Evolutionary conservation across 2,797 vertebrate species (phyloP).

Genomic region (Streptopelia turtur): DNA sequence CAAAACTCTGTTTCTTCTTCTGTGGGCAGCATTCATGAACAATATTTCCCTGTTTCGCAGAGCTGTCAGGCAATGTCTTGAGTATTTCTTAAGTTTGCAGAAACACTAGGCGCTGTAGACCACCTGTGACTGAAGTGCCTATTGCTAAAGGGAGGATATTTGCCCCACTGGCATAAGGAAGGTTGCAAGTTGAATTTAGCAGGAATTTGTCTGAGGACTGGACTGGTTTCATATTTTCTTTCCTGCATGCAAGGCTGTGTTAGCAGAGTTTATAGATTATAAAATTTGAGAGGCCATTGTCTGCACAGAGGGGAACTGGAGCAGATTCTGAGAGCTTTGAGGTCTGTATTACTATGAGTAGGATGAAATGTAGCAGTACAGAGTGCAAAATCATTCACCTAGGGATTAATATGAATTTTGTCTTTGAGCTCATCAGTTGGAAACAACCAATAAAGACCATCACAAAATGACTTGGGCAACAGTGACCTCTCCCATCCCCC

Average conservation of each 20-base stretch:
- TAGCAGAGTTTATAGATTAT: not conserved
- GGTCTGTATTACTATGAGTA: not conserved
- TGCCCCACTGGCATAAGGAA: not conserved
- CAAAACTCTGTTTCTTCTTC: not conserved
- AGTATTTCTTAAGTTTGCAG: not conserved
- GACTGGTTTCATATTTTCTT: not conserved
- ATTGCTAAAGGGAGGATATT: not conserved
- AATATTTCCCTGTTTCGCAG: not conserved
- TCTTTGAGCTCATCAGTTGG: not conserved
- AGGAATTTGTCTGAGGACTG: not conserved
- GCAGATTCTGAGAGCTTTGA: not conserved
- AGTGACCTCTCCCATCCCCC: not conserved
- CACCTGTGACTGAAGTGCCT: not conserved
- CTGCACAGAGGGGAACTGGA: not conserved
- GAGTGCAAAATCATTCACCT: not conserved
- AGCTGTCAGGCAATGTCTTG: not conserved
- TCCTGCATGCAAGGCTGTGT: not conserved
- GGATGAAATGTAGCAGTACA: not conserved
- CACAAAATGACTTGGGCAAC: not conserved
- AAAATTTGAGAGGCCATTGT: conserved; percentile 7
- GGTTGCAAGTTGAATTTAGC: not conserved
- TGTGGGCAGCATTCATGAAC: not conserved
- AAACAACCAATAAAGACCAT: not conserved
- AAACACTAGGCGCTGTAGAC: not conserved
- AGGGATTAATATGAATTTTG: not conserved